Evolutionary conservation across 2,888 invertebrate species (phyloP).

Genomic region (Ennomos quercinarius): DNA sequence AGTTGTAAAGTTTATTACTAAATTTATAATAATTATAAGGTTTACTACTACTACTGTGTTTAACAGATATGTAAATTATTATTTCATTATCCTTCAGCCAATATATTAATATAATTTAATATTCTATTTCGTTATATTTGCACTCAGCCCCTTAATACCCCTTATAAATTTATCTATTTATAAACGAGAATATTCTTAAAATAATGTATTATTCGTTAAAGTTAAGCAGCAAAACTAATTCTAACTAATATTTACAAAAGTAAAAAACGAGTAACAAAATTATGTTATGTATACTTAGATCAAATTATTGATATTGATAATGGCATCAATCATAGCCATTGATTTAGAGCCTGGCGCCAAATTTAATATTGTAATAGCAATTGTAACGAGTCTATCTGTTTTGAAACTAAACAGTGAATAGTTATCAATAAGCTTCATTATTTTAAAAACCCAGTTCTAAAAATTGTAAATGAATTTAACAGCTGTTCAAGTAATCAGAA

Average conservation of each 20-base stretch:
- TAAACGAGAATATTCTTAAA: constrained; percentile 4
- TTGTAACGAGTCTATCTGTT: background rate
- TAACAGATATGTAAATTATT: too few relatives aligned
- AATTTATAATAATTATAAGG: background rate
- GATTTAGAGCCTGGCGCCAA: constrained; percentile 15
- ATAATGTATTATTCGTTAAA: constrained; percentile 27
- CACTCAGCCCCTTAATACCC: constrained; percentile 48
- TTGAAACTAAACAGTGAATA: too few relatives aligned
- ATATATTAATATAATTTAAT: constrained; percentile 9
- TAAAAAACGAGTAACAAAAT: constrained; percentile 61
- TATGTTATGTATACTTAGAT: constrained; percentile 43
- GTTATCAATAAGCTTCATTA: too few relatives aligned
- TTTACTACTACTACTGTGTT: background rate
- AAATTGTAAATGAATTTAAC: too few relatives aligned
- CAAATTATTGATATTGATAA: constrained; percentile 19
- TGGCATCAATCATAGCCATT: constrained; percentile 38
- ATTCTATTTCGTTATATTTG: constrained; percentile 41
- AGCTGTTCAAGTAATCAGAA: too few relatives aligned
- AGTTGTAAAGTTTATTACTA: background rate
- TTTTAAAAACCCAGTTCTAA: too few relatives aligned
- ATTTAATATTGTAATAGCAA: constrained; percentile 4
- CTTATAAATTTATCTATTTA: constrained; percentile 1
- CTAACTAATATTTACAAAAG: constrained; percentile 58
- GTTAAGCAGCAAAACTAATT: constrained; percentile 39
- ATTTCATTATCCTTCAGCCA: too few relatives aligned